Evolutionary conservation across 2,797 vertebrate genomes (phyloP).

Genomic region (Sparidentex hasta): DNA sequence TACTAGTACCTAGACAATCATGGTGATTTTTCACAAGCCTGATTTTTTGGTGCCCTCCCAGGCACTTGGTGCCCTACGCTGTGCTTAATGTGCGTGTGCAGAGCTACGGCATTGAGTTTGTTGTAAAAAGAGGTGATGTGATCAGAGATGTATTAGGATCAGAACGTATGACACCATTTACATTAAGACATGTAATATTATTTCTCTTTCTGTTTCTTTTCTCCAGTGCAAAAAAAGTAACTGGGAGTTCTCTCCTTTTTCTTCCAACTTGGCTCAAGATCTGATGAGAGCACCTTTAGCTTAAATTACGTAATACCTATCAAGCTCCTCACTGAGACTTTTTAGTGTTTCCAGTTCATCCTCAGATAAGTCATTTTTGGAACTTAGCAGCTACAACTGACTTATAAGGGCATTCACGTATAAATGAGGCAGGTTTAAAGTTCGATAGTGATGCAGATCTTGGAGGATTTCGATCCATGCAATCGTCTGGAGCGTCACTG

Average conservation of each 20-base stretch:
- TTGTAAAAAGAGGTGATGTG: not conserved
- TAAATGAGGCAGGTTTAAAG: not conserved
- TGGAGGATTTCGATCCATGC: not conserved
- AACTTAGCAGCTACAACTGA: too few relatives aligned
- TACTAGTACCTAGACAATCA: too few relatives aligned
- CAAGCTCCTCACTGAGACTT: too few relatives aligned
- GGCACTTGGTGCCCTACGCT: too few relatives aligned
- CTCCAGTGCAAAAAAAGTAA: conserved; percentile 7
- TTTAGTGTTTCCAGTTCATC: too few relatives aligned
- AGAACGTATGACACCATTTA: not conserved
- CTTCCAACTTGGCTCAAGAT: not conserved
- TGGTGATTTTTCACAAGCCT: too few relatives aligned
- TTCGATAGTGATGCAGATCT: not conserved
- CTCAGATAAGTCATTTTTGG: too few relatives aligned
- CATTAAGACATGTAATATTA: not conserved
- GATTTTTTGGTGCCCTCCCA: too few relatives aligned
- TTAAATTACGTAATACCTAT: too few relatives aligned
- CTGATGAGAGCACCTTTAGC: not conserved
- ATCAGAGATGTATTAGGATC: not conserved
- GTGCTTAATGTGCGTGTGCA: too few relatives aligned
- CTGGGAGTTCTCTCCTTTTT: not conserved
- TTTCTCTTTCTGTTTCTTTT: conserved; percentile 5
- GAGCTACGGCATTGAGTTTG: too few relatives aligned
- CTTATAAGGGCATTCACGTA: not conserved
- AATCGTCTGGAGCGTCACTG: not conserved